Percentiles rank a stretch among this genome's conserved stretches.
Conservation (phyloP, 2,113 vertebrate species). For the Hypomesus transpacificus region DNA sequence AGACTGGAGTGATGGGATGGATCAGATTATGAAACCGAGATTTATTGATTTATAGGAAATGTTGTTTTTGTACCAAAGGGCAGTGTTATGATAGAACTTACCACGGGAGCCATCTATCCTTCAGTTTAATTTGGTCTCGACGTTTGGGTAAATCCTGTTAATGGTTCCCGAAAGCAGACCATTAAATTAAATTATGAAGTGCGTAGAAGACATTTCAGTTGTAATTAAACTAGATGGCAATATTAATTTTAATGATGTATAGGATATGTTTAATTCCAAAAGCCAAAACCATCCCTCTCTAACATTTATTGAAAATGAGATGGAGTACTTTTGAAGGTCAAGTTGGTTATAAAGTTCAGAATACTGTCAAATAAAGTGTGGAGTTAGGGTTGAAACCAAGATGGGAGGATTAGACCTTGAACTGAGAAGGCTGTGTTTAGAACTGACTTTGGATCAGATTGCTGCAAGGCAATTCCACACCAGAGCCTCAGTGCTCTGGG, state of each 20-base stretch:
- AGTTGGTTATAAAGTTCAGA: no score
- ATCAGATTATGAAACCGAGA: neutral
- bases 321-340: no score
- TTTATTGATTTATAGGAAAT: neutral
- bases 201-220: conserved; percentile 3
- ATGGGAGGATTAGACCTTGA: no score
- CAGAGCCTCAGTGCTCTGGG: no score
- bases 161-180: neutral
- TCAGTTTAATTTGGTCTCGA: conserved; percentile 1
- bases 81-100: neutral
- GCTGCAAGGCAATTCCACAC: no score
- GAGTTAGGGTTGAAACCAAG: no score
- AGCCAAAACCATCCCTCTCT: neutral
- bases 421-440: no score
- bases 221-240: conserved; percentile 29
- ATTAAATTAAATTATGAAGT: conserved; percentile 29
- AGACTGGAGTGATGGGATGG: no score
- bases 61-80: neutral
- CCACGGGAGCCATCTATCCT: neutral
- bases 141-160: conserved; percentile 4
- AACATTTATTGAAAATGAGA: no score
- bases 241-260: conserved; percentile 17
- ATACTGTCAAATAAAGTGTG: no score
- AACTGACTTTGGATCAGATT: no score
- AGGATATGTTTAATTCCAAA: conserved; percentile 12